Base-by-base conservation (phyloP, 2,797 vertebrate genomes). In the Cheirogaleus major region DNA sequence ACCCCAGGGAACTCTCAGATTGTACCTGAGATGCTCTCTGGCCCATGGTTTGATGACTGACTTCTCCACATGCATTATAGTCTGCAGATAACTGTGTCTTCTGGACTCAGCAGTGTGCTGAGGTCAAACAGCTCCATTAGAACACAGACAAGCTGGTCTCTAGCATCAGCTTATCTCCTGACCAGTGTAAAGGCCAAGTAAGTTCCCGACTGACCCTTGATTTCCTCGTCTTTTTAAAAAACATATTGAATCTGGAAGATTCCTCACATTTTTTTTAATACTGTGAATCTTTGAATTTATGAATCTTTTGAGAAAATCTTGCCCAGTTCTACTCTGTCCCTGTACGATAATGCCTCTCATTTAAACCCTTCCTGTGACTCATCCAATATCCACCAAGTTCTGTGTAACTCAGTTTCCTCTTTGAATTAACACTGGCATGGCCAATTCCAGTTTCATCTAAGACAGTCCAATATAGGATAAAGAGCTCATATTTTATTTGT, bases 321-420 rank as follows among this genome's bases (percentile, higher is more conserved):
- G 9, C 38, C 48, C 4, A 65, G 4, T 89, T 27, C 15, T 20
- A 25, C 78, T 83, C 70, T 75, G 1, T 85, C 48, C 22, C 11
- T 41, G 10, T 15, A 23, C 12, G 8, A 57, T 35, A 50, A 38
- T 45, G 1, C 0, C 17, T 70, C 45, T 89, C 55, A 69, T 22
- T 86, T 84, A 72, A 84, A 57, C 1, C 8, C 1, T 57, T 67
- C 1, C 11, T 72, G 1, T 59, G 12, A 57, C n/a, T 92, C 32
- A 73, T 55, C 7, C 17, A n/a, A 41, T 57, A 57, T 48, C 55
- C 25, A 70, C 12, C 50, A 79, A 45, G 4, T 43, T 50, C 57
- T 76, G 52, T 81, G 48, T 72, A 50, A 89, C 55, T 73, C 13
- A 70, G 25, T 72, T 75, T 89, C 63, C 22, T 92, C 15, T 91